These are phyloP conservation scores for Andrena minutula DNA, from an alignment of 2,888 invertebrate genomes.

Conservation along the genomic window DNA sequence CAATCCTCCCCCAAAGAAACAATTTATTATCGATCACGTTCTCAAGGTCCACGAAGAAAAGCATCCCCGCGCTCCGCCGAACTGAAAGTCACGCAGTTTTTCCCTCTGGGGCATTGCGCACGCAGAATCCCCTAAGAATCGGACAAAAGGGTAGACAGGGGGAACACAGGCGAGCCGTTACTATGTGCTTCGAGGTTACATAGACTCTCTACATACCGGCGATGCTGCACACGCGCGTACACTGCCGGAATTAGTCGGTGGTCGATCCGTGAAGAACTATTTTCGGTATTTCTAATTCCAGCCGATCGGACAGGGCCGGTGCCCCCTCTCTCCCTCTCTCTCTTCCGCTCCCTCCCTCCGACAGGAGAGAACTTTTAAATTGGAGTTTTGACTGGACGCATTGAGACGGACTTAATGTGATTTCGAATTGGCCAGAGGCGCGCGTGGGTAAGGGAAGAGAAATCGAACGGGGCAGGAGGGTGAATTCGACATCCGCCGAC, in stretches of 20 bases:
- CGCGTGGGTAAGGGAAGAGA: conserved; percentile 50
- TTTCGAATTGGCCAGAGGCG: conserved; percentile 77
- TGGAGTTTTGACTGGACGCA: conserved; percentile 82
- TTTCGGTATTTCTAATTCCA: conserved; percentile 77
- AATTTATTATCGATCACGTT: conserved; percentile 23
- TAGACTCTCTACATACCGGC: background rate
- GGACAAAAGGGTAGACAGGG: conserved; percentile 1
- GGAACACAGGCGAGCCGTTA: background rate
- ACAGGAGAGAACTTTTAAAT: conserved; percentile 80
- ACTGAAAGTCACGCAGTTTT: conserved; percentile 29
- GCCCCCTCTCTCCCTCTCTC: conserved; percentile 26
- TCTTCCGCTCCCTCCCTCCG: conserved; percentile 24
- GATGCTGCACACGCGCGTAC: conserved; percentile 7
- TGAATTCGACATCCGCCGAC: conserved; percentile 66
- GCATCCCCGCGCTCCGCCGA: background rate
- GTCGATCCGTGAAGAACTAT: conserved; percentile 70
- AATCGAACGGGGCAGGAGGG: conserved; percentile 55
- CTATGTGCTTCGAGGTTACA: background rate
- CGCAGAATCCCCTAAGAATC: conserved; percentile 4
- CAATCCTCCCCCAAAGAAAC: background rate
- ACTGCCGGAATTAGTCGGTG: conserved; percentile 60
- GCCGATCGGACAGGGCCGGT: conserved; percentile 29
- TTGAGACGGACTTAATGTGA: conserved; percentile 81
- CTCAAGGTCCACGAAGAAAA: background rate
- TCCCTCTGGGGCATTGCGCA: background rate